Conservation (phyloP, 2,797 vertebrate genomes). For the Catostomus latipinnis region DNA sequence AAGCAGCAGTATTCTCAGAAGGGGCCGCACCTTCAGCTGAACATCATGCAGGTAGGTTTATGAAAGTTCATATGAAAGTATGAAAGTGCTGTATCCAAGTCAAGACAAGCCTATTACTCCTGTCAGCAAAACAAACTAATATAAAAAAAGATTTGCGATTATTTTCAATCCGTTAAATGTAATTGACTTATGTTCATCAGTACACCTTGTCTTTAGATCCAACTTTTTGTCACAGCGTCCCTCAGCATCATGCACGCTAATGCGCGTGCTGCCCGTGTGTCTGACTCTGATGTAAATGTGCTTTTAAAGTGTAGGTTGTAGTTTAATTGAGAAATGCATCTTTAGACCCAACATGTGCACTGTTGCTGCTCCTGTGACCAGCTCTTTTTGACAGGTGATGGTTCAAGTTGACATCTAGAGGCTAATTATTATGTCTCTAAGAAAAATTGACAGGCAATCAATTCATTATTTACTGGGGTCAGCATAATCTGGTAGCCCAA, state of each 20-base stretch:
- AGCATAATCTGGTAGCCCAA: neutral
- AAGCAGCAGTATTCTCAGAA: slow-evolving; percentile 34
- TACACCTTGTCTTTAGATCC: neutral
- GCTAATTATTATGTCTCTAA: too few relatives aligned
- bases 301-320: neutral
- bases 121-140: neutral
- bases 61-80: slow-evolving; percentile 22
- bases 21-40: slow-evolving; percentile 44
- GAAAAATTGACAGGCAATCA: neutral
- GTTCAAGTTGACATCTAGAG: neutral
- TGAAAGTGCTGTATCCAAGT: neutral
- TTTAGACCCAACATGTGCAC: neutral
- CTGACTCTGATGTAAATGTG: neutral
- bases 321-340: neutral
- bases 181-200: neutral
- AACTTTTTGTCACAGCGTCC: slow-evolving; percentile 35
- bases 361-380: neutral
- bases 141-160: too few relatives aligned
- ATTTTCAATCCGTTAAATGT: neutral
- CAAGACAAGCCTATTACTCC: neutral
- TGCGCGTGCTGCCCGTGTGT: neutral
- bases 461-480: neutral
- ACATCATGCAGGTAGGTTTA: slow-evolving; percentile 45
- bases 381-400: neutral
- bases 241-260: neutral